Evolutionary conservation across 2,888 invertebrate genomes (phyloP).

Genomic region (Phengaris alcon): DNA sequence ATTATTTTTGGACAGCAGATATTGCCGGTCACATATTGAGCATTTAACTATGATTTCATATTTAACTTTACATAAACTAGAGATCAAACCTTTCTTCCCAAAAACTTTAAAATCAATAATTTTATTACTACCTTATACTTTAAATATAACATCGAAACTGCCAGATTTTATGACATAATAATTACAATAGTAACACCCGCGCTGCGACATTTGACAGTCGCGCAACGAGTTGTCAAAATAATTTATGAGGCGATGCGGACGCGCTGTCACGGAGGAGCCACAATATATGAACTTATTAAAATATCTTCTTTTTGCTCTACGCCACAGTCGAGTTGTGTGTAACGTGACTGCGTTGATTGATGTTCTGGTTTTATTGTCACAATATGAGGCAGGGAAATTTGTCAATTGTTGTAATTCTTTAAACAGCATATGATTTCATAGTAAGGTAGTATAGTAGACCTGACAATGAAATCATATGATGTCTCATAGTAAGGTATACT

Average conservation of each 20-base stretch:
- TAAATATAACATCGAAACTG: background rate
- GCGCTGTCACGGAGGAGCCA: constrained; percentile 66
- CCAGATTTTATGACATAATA: constrained; percentile 12
- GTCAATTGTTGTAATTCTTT: background rate
- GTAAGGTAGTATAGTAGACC: no score
- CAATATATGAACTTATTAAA: constrained; percentile 76
- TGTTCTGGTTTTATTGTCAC: constrained; percentile 33
- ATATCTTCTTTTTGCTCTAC: constrained; percentile 64
- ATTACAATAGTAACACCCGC: constrained; percentile 11
- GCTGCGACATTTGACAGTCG: constrained; percentile 45
- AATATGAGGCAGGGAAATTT: background rate
- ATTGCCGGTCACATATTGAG: background rate
- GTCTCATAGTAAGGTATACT: no score
- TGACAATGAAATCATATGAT: no score
- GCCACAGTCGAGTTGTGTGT: constrained; percentile 66
- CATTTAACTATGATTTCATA: background rate
- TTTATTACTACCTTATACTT: background rate
- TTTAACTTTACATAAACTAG: background rate
- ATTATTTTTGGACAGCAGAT: background rate
- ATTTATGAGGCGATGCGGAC: constrained; percentile 75
- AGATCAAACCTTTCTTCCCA: background rate
- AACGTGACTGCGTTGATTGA: constrained; percentile 45
- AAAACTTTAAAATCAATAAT: background rate
- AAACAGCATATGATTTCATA: background rate
- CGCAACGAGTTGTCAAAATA: constrained; percentile 65